Conservation (phyloP, 2,797 vertebrate genomes). For the Antrozous pallidus region DNA sequence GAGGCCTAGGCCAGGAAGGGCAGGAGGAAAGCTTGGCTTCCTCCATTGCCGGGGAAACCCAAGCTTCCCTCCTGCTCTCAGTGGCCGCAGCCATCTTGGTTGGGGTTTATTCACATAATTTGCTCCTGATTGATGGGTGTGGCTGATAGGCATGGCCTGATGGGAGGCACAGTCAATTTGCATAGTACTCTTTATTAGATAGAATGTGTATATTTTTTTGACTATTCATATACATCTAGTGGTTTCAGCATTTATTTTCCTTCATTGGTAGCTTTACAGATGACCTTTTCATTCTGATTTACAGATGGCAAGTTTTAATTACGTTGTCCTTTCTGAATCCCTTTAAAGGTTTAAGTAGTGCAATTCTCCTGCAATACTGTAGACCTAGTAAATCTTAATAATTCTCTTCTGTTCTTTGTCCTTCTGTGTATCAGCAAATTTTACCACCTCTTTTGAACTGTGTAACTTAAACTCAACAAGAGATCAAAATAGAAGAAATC, state of each 20-base stretch:
- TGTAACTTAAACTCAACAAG: background rate
- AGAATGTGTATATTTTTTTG: background rate
- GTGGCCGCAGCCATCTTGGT: too few relatives aligned
- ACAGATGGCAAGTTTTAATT: background rate
- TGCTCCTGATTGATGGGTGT: too few relatives aligned
- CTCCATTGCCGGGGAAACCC: too few relatives aligned
- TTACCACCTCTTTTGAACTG: background rate
- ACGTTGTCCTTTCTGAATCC: background rate
- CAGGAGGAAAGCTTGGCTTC: too few relatives aligned
- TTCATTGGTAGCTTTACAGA: background rate
- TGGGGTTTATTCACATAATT: too few relatives aligned
- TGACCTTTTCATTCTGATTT: background rate
- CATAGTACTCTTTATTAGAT: too few relatives aligned
- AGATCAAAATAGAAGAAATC: background rate
- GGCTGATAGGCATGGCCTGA: too few relatives aligned
- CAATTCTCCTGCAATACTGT: background rate
- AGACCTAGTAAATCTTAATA: background rate
- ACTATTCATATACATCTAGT: background rate
- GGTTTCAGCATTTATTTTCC: background rate
- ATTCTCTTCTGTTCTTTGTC: too few relatives aligned
- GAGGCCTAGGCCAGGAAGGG: too few relatives aligned
- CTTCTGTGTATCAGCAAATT: too few relatives aligned
- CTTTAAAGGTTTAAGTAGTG: background rate
- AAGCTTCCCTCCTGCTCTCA: too few relatives aligned
- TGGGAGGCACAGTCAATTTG: too few relatives aligned